phyloP scores from a whole-genome alignment of 2,113 vertebrate genomes.

The Dryoscopus gambensis region DNA sequence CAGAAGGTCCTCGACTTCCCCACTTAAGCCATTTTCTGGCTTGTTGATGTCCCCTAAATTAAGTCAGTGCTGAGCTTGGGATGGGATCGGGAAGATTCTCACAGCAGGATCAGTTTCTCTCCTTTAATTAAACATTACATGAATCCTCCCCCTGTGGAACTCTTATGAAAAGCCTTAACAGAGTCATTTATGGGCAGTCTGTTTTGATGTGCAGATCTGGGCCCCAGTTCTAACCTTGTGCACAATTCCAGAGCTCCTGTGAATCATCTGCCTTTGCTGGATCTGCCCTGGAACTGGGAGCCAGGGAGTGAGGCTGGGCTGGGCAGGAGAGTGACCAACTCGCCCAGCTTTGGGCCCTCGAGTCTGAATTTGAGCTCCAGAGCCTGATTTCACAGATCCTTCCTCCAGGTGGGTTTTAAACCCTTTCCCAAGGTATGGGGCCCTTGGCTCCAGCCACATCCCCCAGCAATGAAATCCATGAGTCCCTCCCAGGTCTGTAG shows the following conservation, averaged over 20 bases:
- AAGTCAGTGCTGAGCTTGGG: slow-evolving; percentile 17
- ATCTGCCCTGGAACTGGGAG: neutral
- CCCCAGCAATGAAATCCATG: fast-evolving
- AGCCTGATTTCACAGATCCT: neutral
- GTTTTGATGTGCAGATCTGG: slow-evolving; percentile 1
- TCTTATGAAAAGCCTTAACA: neutral
- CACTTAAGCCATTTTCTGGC: neutral
- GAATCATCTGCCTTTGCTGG: neutral
- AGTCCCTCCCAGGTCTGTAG: fast-evolving
- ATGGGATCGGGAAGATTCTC: neutral
- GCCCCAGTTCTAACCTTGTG: neutral
- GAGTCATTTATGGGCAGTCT: slow-evolving; percentile 20
- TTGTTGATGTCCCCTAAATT: neutral
- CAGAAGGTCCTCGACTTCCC: neutral
- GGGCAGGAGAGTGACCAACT: neutral
- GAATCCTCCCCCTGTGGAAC: neutral
- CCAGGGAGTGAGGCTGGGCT: neutral
- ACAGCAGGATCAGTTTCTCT: neutral
- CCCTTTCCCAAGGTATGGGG: neutral
- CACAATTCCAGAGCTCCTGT: neutral
- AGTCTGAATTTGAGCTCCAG: neutral
- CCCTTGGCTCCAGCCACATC: neutral
- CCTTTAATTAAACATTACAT: slow-evolving; percentile 27
- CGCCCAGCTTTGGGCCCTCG: neutral
- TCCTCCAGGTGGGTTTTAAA: neutral